Evolutionary conservation across 2,888 invertebrate species (phyloP), one percentile per base, ranked within the genome.

Genomic region (Oscheius sp.): DNA sequence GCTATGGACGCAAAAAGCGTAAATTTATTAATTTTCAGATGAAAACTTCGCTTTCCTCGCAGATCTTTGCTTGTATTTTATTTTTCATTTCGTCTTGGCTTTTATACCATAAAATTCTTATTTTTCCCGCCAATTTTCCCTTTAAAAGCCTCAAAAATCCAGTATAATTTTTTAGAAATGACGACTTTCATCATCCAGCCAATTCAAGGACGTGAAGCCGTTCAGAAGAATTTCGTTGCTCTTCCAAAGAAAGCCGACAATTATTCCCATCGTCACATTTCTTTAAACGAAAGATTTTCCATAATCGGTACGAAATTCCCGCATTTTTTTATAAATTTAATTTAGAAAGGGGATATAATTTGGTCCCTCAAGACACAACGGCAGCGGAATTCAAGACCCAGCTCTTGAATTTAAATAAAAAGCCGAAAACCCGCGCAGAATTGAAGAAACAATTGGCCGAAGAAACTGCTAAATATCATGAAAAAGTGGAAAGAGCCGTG

Each of bases 261-360:
- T 12, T 76, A 68, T 56, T 71, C 71, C 5, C 49, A 70, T 53
- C 43, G 41, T 46, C 69, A 35, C 29, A 41, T 72, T 23, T 71
- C 74, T 46, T 61, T 76, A 16, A 76, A 76, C 56, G 73, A 76
- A 63, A 56, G 76, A 13, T 76, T 76, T 71, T 63, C 73, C 41
- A 64, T 76, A 53, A 64, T 76, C 53, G 73, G 71, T 71, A 3
- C 6, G 71, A 25, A 23, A 25, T 55, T 55, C 23, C 23, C 5
- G 9, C 23, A 6, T 25, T 55, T 25, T 55, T 16, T 18, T 49
- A 49, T 7, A 49, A 7, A 49, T 18, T 49, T 2, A 49, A 3
- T 49, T 16, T 13, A 21, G 49, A 49, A 13, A 49, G 21, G 13
- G 49, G 21, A 49, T 16, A 18, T 49, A 3, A 49, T 18, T 21